Evolutionary conservation across 1,140 invertebrate species (phyloP), one percentile per base, ranked within the genome.

Genomic region (Cydia fagiglandana): DNA sequence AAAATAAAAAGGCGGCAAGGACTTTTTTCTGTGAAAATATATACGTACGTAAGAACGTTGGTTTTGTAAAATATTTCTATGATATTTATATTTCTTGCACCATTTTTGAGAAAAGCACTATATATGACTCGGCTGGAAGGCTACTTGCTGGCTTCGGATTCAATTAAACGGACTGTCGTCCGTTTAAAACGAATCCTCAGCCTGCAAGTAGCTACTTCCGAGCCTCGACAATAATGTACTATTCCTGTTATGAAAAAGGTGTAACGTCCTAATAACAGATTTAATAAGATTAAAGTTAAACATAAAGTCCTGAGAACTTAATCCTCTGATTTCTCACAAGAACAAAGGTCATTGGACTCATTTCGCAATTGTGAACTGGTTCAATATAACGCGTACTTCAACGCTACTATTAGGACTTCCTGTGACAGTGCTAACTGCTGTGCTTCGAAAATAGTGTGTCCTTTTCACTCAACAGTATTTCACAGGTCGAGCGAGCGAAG

Each of bases 361-460:
- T 70, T 53, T 75, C 61, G 38, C 50, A 78, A 80, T 64, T 30
- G 28, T 76, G 77, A 81, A 85, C 84, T 79, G 83, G 86, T 85
- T 88, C 78, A 78, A 79, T 79, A 76, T 73, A 75, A 78, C 73
- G 20, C 45, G 30, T 70, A 70, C 66, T 70, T 70, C 66, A 70
- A 70, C 34, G 66, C 34, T 81, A 82, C 77, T 85, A 86, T 88
- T 88, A 88, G 80, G 81, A 84, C 83, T 86, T 88, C 83, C 85
- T 85, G 82, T 75, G 82, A 70, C 66, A 38, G 66, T 66, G 61
- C 20, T 61, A 41, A 64, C 9, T 64, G 64, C 12, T 64, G 47
- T 50, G 53, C 56, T 61, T 56, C 5, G n/a, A 56, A 56, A n/a
- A 56, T 56, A n/a, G 53, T 17, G 15, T 17, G 56, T 24, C 56